phyloP scores from a whole-genome alignment of 2,888 invertebrate species.

The Liopterus haemorrhoidalis region DNA sequence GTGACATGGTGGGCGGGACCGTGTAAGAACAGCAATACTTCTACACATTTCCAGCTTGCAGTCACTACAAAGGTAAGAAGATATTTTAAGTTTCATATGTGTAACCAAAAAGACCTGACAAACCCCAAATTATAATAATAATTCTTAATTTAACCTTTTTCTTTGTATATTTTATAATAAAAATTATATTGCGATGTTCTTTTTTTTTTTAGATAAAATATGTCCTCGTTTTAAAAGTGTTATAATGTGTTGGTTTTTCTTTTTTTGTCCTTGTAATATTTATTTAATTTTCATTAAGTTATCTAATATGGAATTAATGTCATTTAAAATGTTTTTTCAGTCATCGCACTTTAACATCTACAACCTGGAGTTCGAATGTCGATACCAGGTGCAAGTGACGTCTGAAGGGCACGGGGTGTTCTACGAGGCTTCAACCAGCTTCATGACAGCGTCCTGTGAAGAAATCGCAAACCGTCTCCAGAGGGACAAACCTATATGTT shows the following conservation, averaged over 20 bases:
- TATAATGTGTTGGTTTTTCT: not conserved
- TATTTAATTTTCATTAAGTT: constrained; percentile 2
- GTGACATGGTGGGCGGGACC: constrained; percentile 43
- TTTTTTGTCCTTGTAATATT: too few relatives aligned
- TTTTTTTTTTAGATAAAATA: constrained; percentile 1
- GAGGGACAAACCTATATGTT: constrained; percentile 21
- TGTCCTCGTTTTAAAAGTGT: not conserved
- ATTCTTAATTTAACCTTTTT: too few relatives aligned
- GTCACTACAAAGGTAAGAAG: constrained; percentile 52
- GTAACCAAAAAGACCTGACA: too few relatives aligned
- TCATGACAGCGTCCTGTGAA: constrained; percentile 51
- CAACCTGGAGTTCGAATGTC: constrained; percentile 54
- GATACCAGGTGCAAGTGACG: constrained; percentile 47
- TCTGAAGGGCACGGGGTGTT: constrained; percentile 35
- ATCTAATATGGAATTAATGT: not conserved
- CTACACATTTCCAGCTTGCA: constrained; percentile 46
- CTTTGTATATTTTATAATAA: not conserved
- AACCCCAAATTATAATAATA: too few relatives aligned
- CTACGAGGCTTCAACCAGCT: constrained; percentile 48
- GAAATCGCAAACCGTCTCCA: constrained; percentile 27
- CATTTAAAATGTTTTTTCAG: constrained; percentile 45
- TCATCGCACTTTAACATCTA: constrained; percentile 52
- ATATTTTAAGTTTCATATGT: constrained; percentile 20
- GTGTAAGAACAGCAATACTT: constrained; percentile 43
- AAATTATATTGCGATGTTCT: not conserved